Percentiles rank a stretch among this genome's conserved stretches.
Evolutionary conservation across 2,113 vertebrate genomes (phyloP).

Genomic region (Gymnocephalus cernua): DNA sequence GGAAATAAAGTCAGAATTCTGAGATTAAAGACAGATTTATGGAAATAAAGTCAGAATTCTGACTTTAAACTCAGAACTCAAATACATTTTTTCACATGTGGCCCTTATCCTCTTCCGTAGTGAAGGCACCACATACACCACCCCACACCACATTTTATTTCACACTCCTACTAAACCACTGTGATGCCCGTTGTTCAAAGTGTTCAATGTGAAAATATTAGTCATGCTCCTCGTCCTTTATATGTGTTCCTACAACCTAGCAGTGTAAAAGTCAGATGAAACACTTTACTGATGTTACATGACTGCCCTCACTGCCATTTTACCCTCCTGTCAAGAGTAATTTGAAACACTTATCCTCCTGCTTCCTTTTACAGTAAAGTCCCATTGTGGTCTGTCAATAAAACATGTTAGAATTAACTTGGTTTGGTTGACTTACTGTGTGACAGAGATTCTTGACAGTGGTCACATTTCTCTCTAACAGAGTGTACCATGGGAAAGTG

Average conservation of each 20-base stretch:
- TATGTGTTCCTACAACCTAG: neutral
- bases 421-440: conserved; percentile 23
- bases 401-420: conserved; percentile 8
- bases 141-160: neutral
- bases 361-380: conserved; percentile 17
- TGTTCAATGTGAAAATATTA: neutral
- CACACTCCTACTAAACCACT: neutral
- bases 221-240: neutral
- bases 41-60: no score
- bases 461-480: conserved; percentile 20
- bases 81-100: no score
- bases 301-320: neutral
- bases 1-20: no score
- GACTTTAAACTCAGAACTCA: no score
- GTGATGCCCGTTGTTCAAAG: neutral
- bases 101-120: no score
- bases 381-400: conserved; percentile 26
- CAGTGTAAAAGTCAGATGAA: conserved; percentile 2
- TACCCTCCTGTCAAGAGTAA: neutral
- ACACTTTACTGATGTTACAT: conserved; percentile 13
- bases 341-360: conserved; percentile 21
- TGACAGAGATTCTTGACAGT: conserved; percentile 22
- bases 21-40: no score
- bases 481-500: conserved; percentile 60
- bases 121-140: neutral